phyloP scores from a whole-genome alignment of 2,113 vertebrate genomes.

The Neopipo cinnamomea region DNA sequence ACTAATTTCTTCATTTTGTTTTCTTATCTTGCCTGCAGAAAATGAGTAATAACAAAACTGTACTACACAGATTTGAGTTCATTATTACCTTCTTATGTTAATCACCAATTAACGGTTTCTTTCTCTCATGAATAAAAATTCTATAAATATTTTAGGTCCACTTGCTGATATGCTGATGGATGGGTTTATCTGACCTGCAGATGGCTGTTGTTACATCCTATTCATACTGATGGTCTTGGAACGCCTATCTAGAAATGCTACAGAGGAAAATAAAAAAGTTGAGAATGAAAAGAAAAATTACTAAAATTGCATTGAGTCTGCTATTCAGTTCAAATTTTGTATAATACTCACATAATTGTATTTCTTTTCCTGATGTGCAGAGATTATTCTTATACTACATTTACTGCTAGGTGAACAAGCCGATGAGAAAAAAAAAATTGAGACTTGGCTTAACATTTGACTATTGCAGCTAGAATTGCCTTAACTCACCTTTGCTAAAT shows the following conservation, averaged over 20 bases:
- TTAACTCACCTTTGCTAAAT: neutral
- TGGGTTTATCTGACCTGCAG: slow-evolving; percentile 86
- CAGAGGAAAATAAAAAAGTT: slow-evolving; percentile 47
- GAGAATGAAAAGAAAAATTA: slow-evolving; percentile 43
- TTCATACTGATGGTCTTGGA: slow-evolving; percentile 74
- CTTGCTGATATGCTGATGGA: slow-evolving; percentile 85
- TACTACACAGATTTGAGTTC: slow-evolving; percentile 54
- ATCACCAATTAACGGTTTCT: slow-evolving; percentile 66
- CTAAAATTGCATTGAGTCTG: slow-evolving; percentile 21
- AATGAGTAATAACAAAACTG: slow-evolving; percentile 47
- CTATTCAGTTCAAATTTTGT: slow-evolving; percentile 41
- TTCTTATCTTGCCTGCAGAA: slow-evolving; percentile 54
- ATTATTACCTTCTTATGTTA: slow-evolving; percentile 72
- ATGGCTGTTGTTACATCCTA: slow-evolving; percentile 80
- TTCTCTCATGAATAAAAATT: slow-evolving; percentile 67
- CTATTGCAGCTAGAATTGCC: neutral
- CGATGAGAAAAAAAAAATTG: neutral
- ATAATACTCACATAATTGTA: neutral
- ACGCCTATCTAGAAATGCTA: slow-evolving; percentile 77
- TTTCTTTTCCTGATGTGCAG: slow-evolving; percentile 4
- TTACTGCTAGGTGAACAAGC: neutral
- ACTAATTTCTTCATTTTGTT: slow-evolving; percentile 54
- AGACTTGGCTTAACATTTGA: neutral
- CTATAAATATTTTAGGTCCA: slow-evolving; percentile 82
- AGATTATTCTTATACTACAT: slow-evolving; percentile 19